Percentiles rank a stretch among this genome's conserved stretches.
Evolutionary conservation across 1,140 invertebrate species (phyloP).

Genomic region (Heliconius congener): DNA sequence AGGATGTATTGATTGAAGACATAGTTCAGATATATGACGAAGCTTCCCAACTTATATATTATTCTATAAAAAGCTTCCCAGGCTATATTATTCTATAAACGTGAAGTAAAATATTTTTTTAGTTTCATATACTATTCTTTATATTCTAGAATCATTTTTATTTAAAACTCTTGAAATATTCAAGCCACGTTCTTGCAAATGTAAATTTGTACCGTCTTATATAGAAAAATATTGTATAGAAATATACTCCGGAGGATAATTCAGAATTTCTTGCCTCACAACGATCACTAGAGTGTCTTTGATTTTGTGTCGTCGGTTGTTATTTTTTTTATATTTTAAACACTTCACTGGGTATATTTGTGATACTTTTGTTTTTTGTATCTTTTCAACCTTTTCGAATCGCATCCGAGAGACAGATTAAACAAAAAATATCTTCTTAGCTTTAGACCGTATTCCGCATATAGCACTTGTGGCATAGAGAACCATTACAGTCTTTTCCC

Average conservation of each 20-base stretch:
- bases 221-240: constrained; percentile 1
- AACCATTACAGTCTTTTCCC: no score
- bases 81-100: no score
- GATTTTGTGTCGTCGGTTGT: neutral
- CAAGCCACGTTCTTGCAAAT: constrained; percentile 8
- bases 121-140: neutral
- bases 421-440: no score
- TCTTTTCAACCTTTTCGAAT: no score
- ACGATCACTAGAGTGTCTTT: neutral
- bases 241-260: constrained; percentile 9
- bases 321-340: neutral
- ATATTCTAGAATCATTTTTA: neutral
- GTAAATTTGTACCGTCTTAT: constrained; percentile 9
- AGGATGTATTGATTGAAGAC: no score
- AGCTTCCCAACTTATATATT: no score
- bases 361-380: neutral
- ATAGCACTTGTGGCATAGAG: no score
- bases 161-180: neutral
- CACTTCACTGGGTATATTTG: neutral
- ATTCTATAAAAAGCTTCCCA: no score
- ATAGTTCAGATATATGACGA: no score
- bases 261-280: neutral
- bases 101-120: neutral
- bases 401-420: no score
- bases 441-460: no score